phyloP scores from a whole-genome alignment of 2,797 vertebrate species.

The Sebastes iracundus region DNA sequence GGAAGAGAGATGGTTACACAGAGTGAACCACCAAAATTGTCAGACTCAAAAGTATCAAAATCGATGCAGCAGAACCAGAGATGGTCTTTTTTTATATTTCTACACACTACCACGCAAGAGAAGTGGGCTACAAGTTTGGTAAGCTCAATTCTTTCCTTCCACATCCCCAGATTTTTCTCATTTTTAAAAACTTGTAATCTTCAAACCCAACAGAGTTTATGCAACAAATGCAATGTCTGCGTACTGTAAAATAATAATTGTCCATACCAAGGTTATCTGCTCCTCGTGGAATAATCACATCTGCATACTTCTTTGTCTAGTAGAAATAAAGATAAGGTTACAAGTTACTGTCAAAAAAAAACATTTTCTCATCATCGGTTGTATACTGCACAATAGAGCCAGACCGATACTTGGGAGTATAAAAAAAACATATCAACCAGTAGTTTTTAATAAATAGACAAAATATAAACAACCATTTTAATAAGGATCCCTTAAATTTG shows the following conservation, averaged over 20 bases:
- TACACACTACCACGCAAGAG: background rate
- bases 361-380: background rate
- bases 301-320: slow-evolving; percentile 98
- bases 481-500: background rate
- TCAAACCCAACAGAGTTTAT: background rate
- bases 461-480: background rate
- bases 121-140: too few species aligned
- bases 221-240: background rate
- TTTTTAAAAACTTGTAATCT: background rate
- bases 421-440: background rate
- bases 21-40: background rate
- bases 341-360: background rate
- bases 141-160: background rate
- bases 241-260: background rate
- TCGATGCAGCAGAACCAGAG: background rate
- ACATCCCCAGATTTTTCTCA: background rate
- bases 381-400: background rate
- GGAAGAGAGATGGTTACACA: background rate
- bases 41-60: background rate
- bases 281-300: slow-evolving; percentile 97
- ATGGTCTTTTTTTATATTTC: too few species aligned
- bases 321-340: slow-evolving; percentile 16
- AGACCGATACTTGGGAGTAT: background rate
- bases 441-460: background rate
- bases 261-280: slow-evolving; percentile 94